Conservation (phyloP, 2,113 vertebrate species). For the Corythoichthys haematopterus region DNA sequence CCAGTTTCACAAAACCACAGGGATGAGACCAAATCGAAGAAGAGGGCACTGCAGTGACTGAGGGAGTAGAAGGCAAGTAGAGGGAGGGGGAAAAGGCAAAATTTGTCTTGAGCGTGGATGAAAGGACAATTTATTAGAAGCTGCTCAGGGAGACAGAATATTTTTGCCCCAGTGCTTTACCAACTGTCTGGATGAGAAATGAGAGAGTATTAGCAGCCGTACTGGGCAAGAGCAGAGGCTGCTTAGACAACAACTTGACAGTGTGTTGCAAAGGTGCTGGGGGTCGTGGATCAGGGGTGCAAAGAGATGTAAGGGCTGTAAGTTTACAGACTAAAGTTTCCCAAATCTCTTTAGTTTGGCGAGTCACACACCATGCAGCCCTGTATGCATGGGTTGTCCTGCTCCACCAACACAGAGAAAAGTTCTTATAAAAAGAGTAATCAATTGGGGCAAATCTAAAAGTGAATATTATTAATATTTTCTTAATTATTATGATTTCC, state of each 20-base stretch:
- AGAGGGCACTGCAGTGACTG: constrained; percentile 23
- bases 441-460: constrained; percentile 51
- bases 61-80: constrained; percentile 13
- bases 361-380: neutral
- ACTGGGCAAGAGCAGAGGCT: constrained; percentile 60
- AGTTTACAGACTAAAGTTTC: too few species aligned
- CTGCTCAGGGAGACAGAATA: constrained; percentile 86
- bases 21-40: constrained; percentile 32
- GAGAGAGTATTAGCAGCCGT: constrained; percentile 77
- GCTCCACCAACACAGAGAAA: neutral
- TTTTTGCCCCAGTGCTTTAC: constrained; percentile 83
- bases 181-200: constrained; percentile 87
- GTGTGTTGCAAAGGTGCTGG: constrained; percentile 35
- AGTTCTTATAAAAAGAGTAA: constrained; percentile 7
- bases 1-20: constrained; percentile 51
- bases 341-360: neutral
- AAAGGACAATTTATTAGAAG: constrained; percentile 93
- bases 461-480: constrained; percentile 22
- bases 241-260: constrained; percentile 50
- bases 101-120: constrained; percentile 82
- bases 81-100: constrained; percentile 72
- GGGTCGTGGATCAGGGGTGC: constrained; percentile 38
- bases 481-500: too few species aligned
- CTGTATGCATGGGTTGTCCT: neutral
- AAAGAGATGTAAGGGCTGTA: neutral